Percentiles rank a stretch among this genome's conserved stretches.
Conservation (phyloP, 2,113 vertebrate genomes). For the Eudorcas thomsonii region DNA sequence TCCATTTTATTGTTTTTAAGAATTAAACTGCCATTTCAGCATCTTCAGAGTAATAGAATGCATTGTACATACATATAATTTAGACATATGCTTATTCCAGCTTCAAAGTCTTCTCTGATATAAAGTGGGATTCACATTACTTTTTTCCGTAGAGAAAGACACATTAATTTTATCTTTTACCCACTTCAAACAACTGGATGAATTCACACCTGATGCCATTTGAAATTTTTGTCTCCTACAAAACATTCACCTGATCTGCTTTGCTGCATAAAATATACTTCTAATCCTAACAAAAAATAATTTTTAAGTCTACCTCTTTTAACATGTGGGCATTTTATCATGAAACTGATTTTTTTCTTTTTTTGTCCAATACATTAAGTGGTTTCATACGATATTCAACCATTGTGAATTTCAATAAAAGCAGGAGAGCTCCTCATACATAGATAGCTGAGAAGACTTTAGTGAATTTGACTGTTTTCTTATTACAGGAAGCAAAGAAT, state of each 20-base stretch:
- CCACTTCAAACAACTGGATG: not conserved
- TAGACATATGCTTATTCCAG: not conserved
- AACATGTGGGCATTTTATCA: constrained; percentile 32
- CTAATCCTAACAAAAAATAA: constrained; percentile 4
- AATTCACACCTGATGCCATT: constrained; percentile 1
- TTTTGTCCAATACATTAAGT: constrained; percentile 11
- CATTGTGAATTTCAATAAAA: not conserved
- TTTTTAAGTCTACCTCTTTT: constrained; percentile 7
- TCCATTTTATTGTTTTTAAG: constrained; percentile 28
- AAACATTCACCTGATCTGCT: not conserved
- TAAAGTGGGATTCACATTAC: not conserved
- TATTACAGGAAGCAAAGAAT: constrained; percentile 8
- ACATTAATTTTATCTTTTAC: constrained; percentile 28
- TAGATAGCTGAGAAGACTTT: not conserved
- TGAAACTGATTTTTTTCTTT: not conserved
- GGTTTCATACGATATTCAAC: constrained; percentile 5
- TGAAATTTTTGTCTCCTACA: not conserved
- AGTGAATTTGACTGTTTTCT: constrained; percentile 27
- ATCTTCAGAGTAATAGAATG: constrained; percentile 10
- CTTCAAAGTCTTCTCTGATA: constrained; percentile 26
- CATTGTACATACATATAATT: not conserved
- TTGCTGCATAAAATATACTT: not conserved
- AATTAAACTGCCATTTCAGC: not conserved
- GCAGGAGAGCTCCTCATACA: not conserved
- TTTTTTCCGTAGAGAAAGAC: constrained; percentile 28